Base-by-base conservation (phyloP, 1,140 invertebrate genomes). In the Scaptomyza graminum region DNA sequence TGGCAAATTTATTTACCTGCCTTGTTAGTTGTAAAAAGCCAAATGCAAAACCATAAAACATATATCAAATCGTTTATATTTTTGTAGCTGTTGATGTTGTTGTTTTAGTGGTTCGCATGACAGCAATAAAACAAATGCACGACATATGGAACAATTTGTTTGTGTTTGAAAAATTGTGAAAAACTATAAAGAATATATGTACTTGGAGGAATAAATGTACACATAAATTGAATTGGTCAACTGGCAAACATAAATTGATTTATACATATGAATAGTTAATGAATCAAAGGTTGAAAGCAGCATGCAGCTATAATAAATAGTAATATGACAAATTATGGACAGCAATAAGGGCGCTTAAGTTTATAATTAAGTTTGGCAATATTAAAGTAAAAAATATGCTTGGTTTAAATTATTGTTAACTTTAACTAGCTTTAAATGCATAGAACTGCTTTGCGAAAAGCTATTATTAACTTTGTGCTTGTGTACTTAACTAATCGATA, bases 401-500 rank as follows among this genome's bases (percentile, higher is more conserved):
- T 31, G 28, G 15, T 39, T 39, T 12, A 46, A 13, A 37, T 18
- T 22, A 34, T 34, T 46, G 16, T 18, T 15, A 62, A 16, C 16
- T 55, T 56, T 47, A 51, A 46, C 22, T 43, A 9, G 1, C 25
- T 11, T 8, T 15, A 52, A 41, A 31, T 16, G 34, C 37, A 16
- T 34, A 12, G 46, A 73, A 54, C 43, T 22, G 41, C 34, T 22
- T 28, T 5, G 9, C 12, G 4, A 18, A 52, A 18, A 43, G 57
- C 65, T 79, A 75, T 82, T 79, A 75, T 82, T 82, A 83, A 83
- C 61, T 64, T 15, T 16, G 39, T 25, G 31, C 31, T 22, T 37
- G 18, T 59, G 60, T 43, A 43, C 76, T 66, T 71, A 79, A 69
- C 68, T 80, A 84, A 84, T 85, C 81, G 81, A 84, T 84, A 84